Evolutionary conservation across 2,888 invertebrate genomes (phyloP).

Genomic region (Cinara cedri): DNA sequence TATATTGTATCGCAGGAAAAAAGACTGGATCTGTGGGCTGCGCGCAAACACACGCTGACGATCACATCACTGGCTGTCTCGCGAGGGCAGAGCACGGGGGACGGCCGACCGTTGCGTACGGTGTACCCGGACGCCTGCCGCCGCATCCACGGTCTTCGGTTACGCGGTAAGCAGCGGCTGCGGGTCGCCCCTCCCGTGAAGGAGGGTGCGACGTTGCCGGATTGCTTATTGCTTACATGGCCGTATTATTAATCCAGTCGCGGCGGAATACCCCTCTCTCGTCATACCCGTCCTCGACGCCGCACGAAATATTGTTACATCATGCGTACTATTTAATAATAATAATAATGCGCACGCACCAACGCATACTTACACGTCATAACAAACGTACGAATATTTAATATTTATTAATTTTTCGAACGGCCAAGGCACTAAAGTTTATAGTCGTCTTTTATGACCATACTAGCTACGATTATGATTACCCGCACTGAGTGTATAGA

Average conservation of each 20-base stretch:
- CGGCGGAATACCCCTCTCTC: constrained; percentile 9
- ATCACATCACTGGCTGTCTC: too few species aligned
- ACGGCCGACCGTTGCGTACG: constrained; percentile 12
- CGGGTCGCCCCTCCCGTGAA: too few species aligned
- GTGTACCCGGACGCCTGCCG: too few species aligned
- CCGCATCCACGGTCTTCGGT: neutral
- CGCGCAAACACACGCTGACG: neutral
- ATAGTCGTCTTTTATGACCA: too few species aligned
- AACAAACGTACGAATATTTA: neutral
- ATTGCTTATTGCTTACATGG: constrained; percentile 49
- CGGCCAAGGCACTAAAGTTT: constrained; percentile 26
- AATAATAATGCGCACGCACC: constrained; percentile 7
- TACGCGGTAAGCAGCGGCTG: neutral
- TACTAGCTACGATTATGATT: too few species aligned
- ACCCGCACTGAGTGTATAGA: neutral
- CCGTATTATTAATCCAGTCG: constrained; percentile 22
- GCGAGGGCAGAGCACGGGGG: neutral
- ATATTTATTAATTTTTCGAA: constrained; percentile 10
- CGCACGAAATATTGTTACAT: constrained; percentile 38
- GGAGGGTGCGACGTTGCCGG: constrained; percentile 38
- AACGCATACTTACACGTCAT: neutral
- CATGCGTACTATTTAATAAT: too few species aligned
- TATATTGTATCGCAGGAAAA: neutral
- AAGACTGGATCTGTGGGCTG: constrained; percentile 42
- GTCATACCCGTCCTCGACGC: neutral